A percentile compares a stretch with the other conserved stretches of the same genome.
Evolutionary conservation across 2,888 invertebrate species (phyloP).

Genomic region (Drosophila algonquin): DNA sequence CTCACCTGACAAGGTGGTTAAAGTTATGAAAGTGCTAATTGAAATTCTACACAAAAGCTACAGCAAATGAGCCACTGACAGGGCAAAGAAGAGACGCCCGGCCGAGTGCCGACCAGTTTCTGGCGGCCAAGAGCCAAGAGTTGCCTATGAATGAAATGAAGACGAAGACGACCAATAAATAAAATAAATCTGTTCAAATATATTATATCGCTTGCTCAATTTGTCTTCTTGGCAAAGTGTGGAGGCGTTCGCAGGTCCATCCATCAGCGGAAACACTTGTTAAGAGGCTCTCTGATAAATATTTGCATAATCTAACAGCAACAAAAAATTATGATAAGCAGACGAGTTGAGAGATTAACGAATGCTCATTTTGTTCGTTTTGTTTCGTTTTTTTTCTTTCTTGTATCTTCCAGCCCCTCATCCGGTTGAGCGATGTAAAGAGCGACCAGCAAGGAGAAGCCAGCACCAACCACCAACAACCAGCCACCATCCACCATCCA

Average conservation of each 20-base stretch:
- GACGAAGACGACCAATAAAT: conserved; percentile 56
- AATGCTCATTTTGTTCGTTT: conserved; percentile 44
- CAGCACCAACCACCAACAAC: neutral
- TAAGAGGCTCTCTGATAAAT: conserved; percentile 29
- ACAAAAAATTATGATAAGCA: conserved; percentile 45
- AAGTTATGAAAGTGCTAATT: conserved; percentile 67
- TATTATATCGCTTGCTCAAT: conserved; percentile 47
- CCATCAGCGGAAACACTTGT: conserved; percentile 56
- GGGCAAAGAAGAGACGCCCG: neutral
- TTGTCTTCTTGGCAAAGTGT: conserved; percentile 51
- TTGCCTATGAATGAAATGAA: conserved; percentile 61
- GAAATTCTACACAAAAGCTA: conserved; percentile 43
- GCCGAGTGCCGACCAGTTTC: conserved; percentile 6
- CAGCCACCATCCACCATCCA: neutral
- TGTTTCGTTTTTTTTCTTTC: conserved; percentile 7
- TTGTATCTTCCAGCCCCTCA: conserved; percentile 53
- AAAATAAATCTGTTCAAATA: conserved; percentile 64
- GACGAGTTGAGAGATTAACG: conserved; percentile 41
- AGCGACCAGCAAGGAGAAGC: conserved; percentile 31
- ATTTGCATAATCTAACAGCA: conserved; percentile 37
- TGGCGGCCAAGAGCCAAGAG: conserved; percentile 38
- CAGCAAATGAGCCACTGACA: conserved; percentile 31
- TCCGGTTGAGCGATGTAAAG: conserved; percentile 52
- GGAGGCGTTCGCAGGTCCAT: conserved; percentile 48
- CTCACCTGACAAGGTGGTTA: conserved; percentile 41